These are phyloP conservation scores for Zaprionus kolodkinae DNA, from an alignment of 1,140 invertebrate species.

Conservation along the genomic window DNA sequence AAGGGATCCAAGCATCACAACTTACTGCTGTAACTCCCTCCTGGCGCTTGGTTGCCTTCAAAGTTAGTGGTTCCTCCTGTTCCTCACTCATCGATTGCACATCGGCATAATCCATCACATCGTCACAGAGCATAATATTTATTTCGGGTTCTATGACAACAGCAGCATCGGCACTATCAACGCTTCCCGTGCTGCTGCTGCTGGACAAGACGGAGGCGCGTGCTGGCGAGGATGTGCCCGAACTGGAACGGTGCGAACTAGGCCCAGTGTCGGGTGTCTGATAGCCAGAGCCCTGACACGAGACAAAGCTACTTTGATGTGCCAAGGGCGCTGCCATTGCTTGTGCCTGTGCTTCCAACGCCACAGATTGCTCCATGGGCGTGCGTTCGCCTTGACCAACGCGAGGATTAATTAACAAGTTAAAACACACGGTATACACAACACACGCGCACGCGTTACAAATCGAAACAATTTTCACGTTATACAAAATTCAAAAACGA, in stretches of 20 bases:
- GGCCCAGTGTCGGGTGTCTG: constrained; percentile 85
- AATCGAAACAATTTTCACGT: constrained; percentile 53
- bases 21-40: constrained; percentile 39
- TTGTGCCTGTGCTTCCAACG: constrained; percentile 47
- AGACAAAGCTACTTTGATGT: constrained; percentile 86
- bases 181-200: constrained; percentile 56
- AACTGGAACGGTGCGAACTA: constrained; percentile 60
- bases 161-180: constrained; percentile 69
- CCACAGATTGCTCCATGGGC: constrained; percentile 54
- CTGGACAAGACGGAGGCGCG: constrained; percentile 59
- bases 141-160: constrained; percentile 70
- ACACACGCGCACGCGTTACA: constrained; percentile 54
- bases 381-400: constrained; percentile 56
- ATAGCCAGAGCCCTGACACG: constrained; percentile 86
- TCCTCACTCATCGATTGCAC: constrained; percentile 74
- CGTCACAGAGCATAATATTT: constrained; percentile 64
- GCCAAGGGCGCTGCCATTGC: constrained; percentile 83
- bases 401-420: constrained; percentile 34
- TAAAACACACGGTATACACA: constrained; percentile 17
- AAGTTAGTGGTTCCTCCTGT: background rate
- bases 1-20: background rate
- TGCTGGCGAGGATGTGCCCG: constrained; percentile 62
- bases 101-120: constrained; percentile 57
- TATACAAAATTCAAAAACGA: constrained; percentile 66
- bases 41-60: constrained; percentile 34